phyloP scores from a whole-genome alignment of 23 tunicate genomes.

The Ascidia mentula region DNA sequence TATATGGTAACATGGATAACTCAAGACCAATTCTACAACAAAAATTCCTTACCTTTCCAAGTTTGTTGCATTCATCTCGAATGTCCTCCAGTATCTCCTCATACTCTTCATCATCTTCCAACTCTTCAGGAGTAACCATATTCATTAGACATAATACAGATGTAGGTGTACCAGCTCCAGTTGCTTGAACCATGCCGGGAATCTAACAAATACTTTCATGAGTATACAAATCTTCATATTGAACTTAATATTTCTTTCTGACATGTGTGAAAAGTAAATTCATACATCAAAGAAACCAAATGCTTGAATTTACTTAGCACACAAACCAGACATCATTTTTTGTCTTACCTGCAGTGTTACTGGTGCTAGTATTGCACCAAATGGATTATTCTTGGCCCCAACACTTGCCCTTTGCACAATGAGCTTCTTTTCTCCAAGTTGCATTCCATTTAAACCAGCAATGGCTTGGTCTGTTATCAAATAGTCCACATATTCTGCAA shows the following conservation, averaged over 20 bases:
- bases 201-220: no score
- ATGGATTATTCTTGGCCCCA: slow-evolving; percentile 81
- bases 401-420: slow-evolving; percentile 87
- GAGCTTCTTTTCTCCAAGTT: slow-evolving; percentile 91
- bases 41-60: slow-evolving; percentile 66
- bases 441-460: slow-evolving; percentile 97
- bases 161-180: slow-evolving; percentile 78
- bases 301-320: no score
- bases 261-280: no score
- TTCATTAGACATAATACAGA: slow-evolving; percentile 84
- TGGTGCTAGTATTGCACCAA: slow-evolving; percentile 64
- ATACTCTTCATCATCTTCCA: slow-evolving; percentile 90
- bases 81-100: slow-evolving; percentile 98
- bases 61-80: slow-evolving; percentile 91
- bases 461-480: slow-evolving; percentile 87
- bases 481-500: slow-evolving; percentile 87
- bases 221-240: no score
- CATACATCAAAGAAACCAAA: no score
- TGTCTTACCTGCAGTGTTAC: slow-evolving; percentile 87
- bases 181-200: slow-evolving; percentile 82
- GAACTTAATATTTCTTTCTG: no score
- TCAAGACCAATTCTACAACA: not conserved
- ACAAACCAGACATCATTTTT: no score
- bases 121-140: slow-evolving; percentile 79
- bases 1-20: not conserved